phyloP scores from a whole-genome alignment of 1,140 invertebrate species.

The Ptiloglossa arizonensis region DNA sequence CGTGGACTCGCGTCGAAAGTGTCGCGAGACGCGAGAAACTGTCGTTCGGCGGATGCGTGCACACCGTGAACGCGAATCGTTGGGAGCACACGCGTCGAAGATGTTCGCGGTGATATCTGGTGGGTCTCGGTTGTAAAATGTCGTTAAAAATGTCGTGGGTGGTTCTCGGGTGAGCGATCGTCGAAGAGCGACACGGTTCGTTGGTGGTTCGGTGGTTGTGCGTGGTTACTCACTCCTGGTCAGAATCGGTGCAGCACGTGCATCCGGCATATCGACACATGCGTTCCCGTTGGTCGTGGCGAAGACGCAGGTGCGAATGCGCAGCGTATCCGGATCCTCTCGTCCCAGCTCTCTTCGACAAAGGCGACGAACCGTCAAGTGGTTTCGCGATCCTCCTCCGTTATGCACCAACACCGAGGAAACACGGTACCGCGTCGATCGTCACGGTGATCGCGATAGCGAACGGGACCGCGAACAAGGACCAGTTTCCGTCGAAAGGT shows the following conservation, averaged over 20 bases:
- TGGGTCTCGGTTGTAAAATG: no score
- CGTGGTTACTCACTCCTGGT: conserved; percentile 38
- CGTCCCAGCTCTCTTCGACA: conserved; percentile 10
- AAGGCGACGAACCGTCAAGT: conserved; percentile 1
- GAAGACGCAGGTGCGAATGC: conserved; percentile 50
- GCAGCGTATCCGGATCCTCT: conserved; percentile 10
- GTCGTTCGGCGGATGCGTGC: neutral
- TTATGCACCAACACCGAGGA: conserved; percentile 6
- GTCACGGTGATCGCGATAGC: neutral
- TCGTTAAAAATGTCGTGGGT: neutral
- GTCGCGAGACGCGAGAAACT: no score
- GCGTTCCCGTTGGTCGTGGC: conserved; percentile 33
- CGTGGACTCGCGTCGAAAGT: no score
- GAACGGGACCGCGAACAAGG: neutral
- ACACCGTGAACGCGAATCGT: neutral
- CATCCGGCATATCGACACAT: conserved; percentile 52
- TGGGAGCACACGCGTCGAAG: neutral
- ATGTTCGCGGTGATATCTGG: neutral
- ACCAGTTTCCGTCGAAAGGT: conserved; percentile 17
- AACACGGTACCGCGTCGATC: neutral
- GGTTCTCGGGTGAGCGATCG: neutral
- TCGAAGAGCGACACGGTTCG: neutral
- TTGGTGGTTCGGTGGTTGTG: neutral
- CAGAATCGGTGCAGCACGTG: conserved; percentile 37
- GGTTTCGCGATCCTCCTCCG: conserved; percentile 12